These are phyloP conservation scores for Panthera tigris DNA, from an alignment of 2,113 vertebrate species.

Conservation along the genomic window DNA sequence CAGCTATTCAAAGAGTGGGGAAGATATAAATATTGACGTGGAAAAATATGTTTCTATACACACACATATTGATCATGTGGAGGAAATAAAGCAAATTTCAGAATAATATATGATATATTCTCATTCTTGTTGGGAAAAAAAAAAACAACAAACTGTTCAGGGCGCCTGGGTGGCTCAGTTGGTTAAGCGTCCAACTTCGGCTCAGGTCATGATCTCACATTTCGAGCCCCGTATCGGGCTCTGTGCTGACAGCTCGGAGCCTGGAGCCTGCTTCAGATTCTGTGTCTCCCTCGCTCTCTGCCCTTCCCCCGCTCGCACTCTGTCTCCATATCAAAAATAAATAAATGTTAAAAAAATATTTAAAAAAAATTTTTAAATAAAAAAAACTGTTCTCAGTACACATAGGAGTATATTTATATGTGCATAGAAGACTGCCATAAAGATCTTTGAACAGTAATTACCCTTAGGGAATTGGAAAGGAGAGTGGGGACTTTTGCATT, in stretches of 20 bases:
- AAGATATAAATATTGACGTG: not conserved
- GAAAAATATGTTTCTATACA: not conserved
- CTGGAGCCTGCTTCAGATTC: no score
- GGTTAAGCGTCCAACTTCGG: no score
- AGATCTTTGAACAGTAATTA: not conserved
- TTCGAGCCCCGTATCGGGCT: no score
- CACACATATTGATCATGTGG: fast-evolving
- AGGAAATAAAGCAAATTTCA: not conserved
- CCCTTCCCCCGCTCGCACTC: no score
- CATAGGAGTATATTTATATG: not conserved
- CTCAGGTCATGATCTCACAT: no score
- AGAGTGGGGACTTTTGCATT: slow-evolving; percentile 38
- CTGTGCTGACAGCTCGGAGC: no score
- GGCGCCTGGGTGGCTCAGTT: no score
- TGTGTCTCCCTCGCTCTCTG: no score
- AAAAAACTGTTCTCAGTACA: not conserved
- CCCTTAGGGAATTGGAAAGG: slow-evolving; percentile 17
- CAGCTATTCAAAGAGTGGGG: not conserved
- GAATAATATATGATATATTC: not conserved
- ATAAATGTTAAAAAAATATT: no score
- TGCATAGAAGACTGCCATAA: not conserved
- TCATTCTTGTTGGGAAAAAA: not conserved
- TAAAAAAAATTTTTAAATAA: fast-evolving
- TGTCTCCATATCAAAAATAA: no score
- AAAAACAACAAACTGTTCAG: not conserved